Base-by-base conservation (phyloP, 2,113 vertebrate genomes). In the Gymnorhina tibicen region DNA sequence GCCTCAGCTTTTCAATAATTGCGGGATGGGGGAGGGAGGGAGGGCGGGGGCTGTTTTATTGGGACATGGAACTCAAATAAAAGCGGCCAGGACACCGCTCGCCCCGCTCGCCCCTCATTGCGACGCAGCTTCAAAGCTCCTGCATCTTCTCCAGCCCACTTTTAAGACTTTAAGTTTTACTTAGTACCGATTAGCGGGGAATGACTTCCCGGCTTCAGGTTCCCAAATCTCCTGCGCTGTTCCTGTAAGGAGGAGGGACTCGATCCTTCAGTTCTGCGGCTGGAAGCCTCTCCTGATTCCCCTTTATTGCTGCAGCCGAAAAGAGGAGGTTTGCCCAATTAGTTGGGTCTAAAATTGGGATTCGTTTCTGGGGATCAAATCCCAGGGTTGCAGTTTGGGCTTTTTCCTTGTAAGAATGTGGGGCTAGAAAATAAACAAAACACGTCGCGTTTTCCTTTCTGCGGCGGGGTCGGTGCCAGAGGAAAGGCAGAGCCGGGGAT, bases 1-100 rank as follows among this genome's bases (percentile, higher is more conserved):
- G 97, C 94, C 89, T 98, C 68, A 55, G 82, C 56, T 96, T 96
- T 89, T 70, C 95, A 87, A 87, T 95, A 96, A 95, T 94, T 92
- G 95, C 56, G 46, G 79, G 46, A 8, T 80, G 75, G 55, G 59
- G 82, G 72, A 69, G 85, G 85, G 32, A 22, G 19, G 64, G 87
- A 44, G 58, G 85, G 82, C 15, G 42, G 35, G 68, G 67, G 63
- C n/a, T 76, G 44, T 24, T 87, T 93, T 91, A 87, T 47, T 73
- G 86, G 93, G 95, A 89, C 55, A 62, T 12, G 70, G 68, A 73
- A 85, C 79, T 81, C 84, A 59, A 79, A 92, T 95, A 91, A 95
- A 96, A 94, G 66, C 13, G 56, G 35, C 62, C 94, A 88, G 87
- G 87, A 88, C 74, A 26, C n/a, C 33, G 85, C 81, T 85, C 30